Evolutionary conservation across 2,888 invertebrate species (phyloP), one percentile per base, ranked within the genome.

Genomic region (Notodonta dromedarius): DNA sequence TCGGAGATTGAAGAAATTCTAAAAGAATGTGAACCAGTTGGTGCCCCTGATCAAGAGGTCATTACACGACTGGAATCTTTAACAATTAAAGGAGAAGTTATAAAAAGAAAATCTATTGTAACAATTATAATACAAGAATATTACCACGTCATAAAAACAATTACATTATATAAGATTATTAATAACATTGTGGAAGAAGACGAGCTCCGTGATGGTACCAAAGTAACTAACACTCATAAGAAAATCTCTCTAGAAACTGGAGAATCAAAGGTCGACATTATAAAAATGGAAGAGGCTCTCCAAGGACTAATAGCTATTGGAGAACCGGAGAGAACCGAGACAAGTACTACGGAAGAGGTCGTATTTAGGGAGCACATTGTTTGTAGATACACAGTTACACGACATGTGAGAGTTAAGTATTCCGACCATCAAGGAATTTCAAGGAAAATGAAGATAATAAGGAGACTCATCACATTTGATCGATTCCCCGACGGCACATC

Each of bases 121-220:
- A 74, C 66, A 7, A 71, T 63, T 9, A 60, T 67, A 5, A 46
- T 69, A 51, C 70, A 70, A 46, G 72, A 76, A 54, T 76, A 76
- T 66, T 68, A 62, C 14, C 74, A 76, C 61, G 52, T 70, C n/a
- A 63, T 54, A 12, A 67, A 56, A 57, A 66, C 70, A 39, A 61
- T 57, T 39, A 61, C 51, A 13, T 61, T 67, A 39, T 74, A 73
- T 54, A 76, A 74, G 61, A 73, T 73, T 44, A 66, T 69, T 13
- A 60, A 66, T 60, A 65, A 76, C 57, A 70, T 62, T 14, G 51
- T 66, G n/a, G 77, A 78, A 65, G 74, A 78, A 57, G 70, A 69
- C 59, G 70, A 77, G 11, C 35, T 59, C n/a, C 62, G 71, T 9
- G 66, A 73, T 59, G 66, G 69, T 24, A 51, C 35, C 11, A 69